Conservation (phyloP, 2,113 vertebrate genomes). For the Elanoides forficatus region DNA sequence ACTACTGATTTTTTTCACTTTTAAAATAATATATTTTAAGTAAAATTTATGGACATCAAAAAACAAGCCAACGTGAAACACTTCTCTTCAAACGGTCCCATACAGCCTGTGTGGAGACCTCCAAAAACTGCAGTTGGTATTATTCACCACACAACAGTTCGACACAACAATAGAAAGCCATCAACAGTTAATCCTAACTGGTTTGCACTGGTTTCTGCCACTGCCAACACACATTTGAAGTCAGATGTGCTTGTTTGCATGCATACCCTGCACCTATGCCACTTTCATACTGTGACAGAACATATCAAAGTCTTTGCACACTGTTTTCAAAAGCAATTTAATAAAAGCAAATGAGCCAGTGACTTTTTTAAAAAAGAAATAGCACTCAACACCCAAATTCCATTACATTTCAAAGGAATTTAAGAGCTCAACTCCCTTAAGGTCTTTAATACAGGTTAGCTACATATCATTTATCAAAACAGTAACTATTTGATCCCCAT, state of each 20-base stretch:
- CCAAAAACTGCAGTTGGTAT: not conserved
- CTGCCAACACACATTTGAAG: not conserved
- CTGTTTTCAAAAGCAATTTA: not conserved
- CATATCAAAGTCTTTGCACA: not conserved
- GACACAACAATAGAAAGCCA: not conserved
- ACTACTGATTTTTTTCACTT: not conserved
- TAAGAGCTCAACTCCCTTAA: constrained; percentile 20
- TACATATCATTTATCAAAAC: constrained; percentile 27
- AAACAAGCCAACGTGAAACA: not conserved
- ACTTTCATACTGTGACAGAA: not conserved
- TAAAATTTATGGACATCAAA: not conserved
- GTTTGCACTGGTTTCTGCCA: not conserved
- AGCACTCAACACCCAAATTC: not conserved
- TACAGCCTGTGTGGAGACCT: not conserved
- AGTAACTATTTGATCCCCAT: constrained; percentile 20
- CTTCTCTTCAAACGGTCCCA: not conserved
- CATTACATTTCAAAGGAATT: constrained; percentile 9
- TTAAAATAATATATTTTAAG: not conserved
- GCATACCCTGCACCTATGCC: not conserved
- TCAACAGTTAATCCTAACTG: not conserved
- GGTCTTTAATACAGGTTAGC: not conserved
- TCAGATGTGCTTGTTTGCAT: not conserved
- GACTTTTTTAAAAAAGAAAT: not conserved
- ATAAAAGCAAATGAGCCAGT: not conserved
- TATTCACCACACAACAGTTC: not conserved